These are phyloP conservation scores for Eupithecia centaureata DNA, from an alignment of 2,888 invertebrate genomes.

Conservation along the genomic window DNA sequence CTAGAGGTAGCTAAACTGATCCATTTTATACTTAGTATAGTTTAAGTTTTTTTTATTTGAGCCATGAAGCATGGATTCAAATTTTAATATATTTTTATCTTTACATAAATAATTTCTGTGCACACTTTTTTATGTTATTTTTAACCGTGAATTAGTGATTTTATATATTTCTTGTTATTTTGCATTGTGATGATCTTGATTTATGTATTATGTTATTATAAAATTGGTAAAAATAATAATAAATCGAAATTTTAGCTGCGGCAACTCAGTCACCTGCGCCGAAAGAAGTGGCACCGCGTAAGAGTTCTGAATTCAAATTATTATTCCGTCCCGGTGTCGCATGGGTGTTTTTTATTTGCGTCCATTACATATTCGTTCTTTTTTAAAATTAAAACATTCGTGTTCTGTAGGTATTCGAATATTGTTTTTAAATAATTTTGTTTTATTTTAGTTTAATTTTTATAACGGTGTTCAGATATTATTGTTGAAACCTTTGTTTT, in stretches of 20 bases:
- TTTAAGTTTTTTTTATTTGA: not conserved
- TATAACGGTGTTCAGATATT: not conserved
- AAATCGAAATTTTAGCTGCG: constrained; percentile 57
- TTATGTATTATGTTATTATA: not conserved
- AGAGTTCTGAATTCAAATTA: constrained; percentile 45
- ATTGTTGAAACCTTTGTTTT: not conserved
- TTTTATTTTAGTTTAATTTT: not conserved
- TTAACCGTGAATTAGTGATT: not conserved
- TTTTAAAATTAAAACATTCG: not conserved
- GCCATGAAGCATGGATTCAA: not conserved
- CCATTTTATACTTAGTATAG: not conserved
- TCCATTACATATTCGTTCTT: constrained; percentile 8
- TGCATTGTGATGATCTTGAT: too few relatives aligned
- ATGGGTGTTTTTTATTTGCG: constrained; percentile 43
- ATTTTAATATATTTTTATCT: not conserved
- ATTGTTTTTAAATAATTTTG: constrained; percentile 4
- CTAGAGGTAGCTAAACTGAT: too few relatives aligned
- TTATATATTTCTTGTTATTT: not conserved
- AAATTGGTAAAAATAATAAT: not conserved
- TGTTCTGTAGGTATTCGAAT: not conserved
- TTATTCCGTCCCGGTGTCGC: constrained; percentile 45
- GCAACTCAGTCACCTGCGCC: constrained; percentile 62
- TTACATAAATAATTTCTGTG: not conserved
- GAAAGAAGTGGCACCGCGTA: constrained; percentile 65
- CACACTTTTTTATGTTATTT: not conserved